Conservation (phyloP, 2,797 vertebrate genomes). For the Aplochiton taeniatus region DNA sequence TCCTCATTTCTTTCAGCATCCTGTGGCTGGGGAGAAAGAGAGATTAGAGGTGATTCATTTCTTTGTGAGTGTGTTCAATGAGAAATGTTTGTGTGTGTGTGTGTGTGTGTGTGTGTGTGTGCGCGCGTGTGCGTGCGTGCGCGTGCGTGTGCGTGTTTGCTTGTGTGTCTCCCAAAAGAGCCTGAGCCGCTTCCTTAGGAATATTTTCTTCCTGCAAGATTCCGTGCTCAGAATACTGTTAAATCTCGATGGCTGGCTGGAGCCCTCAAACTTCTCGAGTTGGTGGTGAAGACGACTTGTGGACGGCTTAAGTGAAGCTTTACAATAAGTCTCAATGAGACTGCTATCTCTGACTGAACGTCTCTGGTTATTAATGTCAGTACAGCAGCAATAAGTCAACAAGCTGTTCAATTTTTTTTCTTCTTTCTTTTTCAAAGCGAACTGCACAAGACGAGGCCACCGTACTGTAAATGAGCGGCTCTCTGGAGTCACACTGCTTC, state of each 20-base stretch:
- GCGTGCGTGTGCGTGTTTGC: neutral
- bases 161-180: conserved; percentile 5
- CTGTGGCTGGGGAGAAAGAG: neutral
- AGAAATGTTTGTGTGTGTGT: conserved; percentile 2
- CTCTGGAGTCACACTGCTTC: too few species aligned
- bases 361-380: too few species aligned
- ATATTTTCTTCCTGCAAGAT: conserved; percentile 17
- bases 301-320: too few species aligned
- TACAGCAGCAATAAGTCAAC: too few species aligned
- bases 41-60: conserved; percentile 21
- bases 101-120: conserved; percentile 8
- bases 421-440: too few species aligned
- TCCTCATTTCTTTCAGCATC: neutral
- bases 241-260: conserved; percentile 6
- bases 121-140: neutral
- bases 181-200: conserved; percentile 9
- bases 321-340: too few species aligned
- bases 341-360: too few species aligned
- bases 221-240: conserved; percentile 12
- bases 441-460: too few species aligned
- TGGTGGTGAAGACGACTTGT: too few species aligned
- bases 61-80: conserved; percentile 3
- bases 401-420: too few species aligned
- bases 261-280: neutral
- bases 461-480: too few species aligned